Conservation (phyloP, 37 sponge, comb jelly and placozoan genomes). For the Aplysina aerophoba region DNA sequence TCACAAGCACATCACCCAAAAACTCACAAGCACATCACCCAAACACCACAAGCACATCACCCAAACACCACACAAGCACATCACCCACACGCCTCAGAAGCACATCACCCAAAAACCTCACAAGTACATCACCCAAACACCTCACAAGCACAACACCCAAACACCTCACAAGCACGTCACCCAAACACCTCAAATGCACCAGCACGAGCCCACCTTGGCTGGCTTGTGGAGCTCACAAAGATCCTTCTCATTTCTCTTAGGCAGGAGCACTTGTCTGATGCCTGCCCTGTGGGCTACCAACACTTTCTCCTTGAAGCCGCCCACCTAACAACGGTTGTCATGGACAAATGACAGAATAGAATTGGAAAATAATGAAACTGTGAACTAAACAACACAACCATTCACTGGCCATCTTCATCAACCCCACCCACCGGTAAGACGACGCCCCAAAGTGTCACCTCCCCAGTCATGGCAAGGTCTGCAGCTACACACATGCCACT, state of each 20-base stretch:
- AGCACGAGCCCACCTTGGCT: conserved; percentile 47
- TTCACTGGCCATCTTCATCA: too few relatives aligned
- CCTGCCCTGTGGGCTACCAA: conserved; percentile 91
- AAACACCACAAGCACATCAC: too few relatives aligned
- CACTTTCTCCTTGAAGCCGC: conserved; percentile 91
- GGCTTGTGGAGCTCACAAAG: conserved; percentile 51
- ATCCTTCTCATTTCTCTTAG: conserved; percentile 81
- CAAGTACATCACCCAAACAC: too few relatives aligned
- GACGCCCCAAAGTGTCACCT: conserved; percentile 82
- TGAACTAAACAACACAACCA: too few relatives aligned
- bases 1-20: too few relatives aligned
- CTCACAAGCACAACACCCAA: not conserved
- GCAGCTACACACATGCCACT: conserved; percentile 71
- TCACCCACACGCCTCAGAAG: too few relatives aligned
- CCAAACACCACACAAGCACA: too few relatives aligned
- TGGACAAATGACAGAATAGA: not conserved
- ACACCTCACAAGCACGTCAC: too few relatives aligned
- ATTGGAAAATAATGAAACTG: not conserved
- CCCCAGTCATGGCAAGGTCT: conserved; percentile 91
- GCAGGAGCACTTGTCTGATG: conserved; percentile 72
- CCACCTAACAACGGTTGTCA: conserved; percentile 52
- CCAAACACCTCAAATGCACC: conserved; percentile 20
- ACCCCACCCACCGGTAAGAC: conserved; percentile 72
- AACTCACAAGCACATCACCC: too few relatives aligned
- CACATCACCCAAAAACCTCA: too few relatives aligned